phyloP scores from a whole-genome alignment of 2,113 vertebrate genomes.

The Oryzias melastigma region DNA sequence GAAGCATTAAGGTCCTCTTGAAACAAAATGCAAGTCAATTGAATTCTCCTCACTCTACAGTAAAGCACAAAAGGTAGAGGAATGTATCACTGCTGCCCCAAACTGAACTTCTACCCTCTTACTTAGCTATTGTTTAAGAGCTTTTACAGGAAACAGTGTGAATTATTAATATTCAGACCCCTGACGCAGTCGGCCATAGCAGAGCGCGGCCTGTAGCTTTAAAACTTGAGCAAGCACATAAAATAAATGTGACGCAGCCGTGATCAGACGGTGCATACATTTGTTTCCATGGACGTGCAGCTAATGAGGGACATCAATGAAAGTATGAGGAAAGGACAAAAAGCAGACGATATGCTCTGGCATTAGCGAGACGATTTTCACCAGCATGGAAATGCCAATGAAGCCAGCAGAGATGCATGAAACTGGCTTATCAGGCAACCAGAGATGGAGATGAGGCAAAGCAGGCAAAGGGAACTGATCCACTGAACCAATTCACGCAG shows the following conservation, averaged over 20 bases:
- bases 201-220: slow-evolving; percentile 19
- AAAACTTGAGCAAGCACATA: slow-evolving; percentile 38
- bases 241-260: slow-evolving; percentile 36
- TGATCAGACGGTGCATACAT: slow-evolving; percentile 24
- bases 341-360: slow-evolving; percentile 58
- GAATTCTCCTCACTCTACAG: slow-evolving; percentile 1
- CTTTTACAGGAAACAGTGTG: slow-evolving; percentile 25
- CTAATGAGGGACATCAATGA: slow-evolving; percentile 46
- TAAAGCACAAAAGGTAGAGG: slow-evolving; percentile 3
- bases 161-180: slow-evolving; percentile 33
- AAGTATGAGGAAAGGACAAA: slow-evolving; percentile 53
- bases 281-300: slow-evolving; percentile 30
- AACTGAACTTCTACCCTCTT: slow-evolving; percentile 3
- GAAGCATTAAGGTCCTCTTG: background rate
- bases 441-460: slow-evolving; percentile 60
- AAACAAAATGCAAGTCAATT: background rate
- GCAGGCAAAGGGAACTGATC: slow-evolving; percentile 45
- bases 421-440: slow-evolving; percentile 62
- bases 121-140: slow-evolving; percentile 15
- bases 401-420: slow-evolving; percentile 54
- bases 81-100: slow-evolving; percentile 1
- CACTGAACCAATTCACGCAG: slow-evolving; percentile 29
- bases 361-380: slow-evolving; percentile 39
- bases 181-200: slow-evolving; percentile 37
- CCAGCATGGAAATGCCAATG: slow-evolving; percentile 39